These are phyloP conservation scores for Parauchenoglanis ngamensis DNA, from an alignment of 2,797 vertebrate species.

Conservation along the genomic window DNA sequence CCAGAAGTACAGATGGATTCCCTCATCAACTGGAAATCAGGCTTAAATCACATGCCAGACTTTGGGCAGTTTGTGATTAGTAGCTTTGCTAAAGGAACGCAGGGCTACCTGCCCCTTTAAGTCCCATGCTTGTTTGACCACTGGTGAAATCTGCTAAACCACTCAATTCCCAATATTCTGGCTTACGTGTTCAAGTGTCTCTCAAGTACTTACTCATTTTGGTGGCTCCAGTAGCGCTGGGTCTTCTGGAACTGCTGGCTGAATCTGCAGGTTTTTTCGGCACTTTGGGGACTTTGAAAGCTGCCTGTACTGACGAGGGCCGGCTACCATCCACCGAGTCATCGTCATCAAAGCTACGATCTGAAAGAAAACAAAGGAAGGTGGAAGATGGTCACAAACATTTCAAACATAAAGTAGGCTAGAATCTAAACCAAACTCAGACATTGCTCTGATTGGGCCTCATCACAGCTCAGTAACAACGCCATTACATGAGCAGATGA, in stretches of 20 bases:
- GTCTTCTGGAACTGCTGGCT: constrained; percentile 82
- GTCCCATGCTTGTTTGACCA: neutral
- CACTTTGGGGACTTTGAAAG: constrained; percentile 92
- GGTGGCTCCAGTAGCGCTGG: constrained; percentile 86
- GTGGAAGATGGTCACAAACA: neutral
- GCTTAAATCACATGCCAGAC: neutral
- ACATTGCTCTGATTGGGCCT: neutral
- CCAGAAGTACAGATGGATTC: no score
- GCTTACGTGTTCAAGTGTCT: neutral
- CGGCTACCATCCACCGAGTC: constrained; percentile 96
- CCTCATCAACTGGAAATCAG: neutral
- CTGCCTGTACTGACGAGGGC: constrained; percentile 85
- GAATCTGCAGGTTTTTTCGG: constrained; percentile 90
- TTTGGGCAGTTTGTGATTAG: neutral
- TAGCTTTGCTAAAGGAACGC: neutral
- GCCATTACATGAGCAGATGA: neutral
- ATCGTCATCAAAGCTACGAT: constrained; percentile 97
- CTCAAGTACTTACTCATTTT: constrained; percentile 79
- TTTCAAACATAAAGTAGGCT: neutral
- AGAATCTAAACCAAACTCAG: neutral
- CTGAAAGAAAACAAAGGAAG: constrained; percentile 64
- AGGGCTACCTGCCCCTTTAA: neutral
- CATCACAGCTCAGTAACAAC: neutral
- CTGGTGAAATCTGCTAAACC: neutral
- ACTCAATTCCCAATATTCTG: neutral